These are phyloP conservation scores for Gopherus evgoodei DNA, from an alignment of 2,113 vertebrate species.

Conservation along the genomic window DNA sequence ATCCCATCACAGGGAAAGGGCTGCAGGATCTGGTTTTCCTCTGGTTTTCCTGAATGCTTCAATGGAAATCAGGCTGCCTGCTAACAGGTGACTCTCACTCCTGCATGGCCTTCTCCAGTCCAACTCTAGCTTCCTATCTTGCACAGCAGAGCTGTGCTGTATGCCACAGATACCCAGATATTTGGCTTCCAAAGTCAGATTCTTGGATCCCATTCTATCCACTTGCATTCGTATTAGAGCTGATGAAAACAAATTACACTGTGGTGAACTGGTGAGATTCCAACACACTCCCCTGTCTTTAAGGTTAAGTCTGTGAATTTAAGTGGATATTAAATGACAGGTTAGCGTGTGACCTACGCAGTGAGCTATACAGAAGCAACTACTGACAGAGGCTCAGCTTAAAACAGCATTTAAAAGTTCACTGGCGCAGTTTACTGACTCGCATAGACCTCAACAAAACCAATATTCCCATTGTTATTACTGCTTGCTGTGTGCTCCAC, in stretches of 20 bases:
- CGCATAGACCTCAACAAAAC: no score
- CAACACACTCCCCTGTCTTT: not conserved
- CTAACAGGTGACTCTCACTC: accelerated
- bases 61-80: not conserved
- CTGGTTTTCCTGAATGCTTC: not conserved
- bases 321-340: no score
- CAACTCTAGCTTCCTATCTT: not conserved
- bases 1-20: accelerated
- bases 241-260: not conserved
- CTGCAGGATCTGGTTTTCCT: not conserved
- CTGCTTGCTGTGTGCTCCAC: no score
- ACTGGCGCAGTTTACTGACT: no score
- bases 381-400: no score
- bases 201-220: not conserved
- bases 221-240: accelerated
- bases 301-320: no score
- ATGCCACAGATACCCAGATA: accelerated
- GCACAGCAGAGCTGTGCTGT: not conserved
- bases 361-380: no score
- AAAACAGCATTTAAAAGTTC: no score
- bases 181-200: accelerated
- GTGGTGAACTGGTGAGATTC: not conserved
- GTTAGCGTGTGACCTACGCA: no score
- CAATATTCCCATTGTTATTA: no score
- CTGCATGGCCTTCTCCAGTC: accelerated